Evolutionary conservation across 2,888 invertebrate genomes (phyloP).

Genomic region (Tenodera sinensis): DNA sequence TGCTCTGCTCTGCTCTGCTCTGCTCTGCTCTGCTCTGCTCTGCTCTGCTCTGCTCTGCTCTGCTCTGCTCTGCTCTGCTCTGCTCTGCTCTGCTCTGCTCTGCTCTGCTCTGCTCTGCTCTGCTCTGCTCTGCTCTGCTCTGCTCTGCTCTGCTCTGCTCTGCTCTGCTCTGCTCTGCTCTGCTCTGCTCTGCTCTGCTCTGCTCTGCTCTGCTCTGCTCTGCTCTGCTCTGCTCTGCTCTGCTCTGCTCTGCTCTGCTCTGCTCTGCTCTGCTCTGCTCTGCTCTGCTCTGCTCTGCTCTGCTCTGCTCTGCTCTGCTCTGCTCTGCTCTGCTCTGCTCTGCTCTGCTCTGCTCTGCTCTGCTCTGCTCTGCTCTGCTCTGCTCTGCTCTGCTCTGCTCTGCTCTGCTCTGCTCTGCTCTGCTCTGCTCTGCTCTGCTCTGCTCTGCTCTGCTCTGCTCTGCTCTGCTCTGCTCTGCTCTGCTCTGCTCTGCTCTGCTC

Average conservation of each 20-base stretch:
- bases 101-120: not conserved
- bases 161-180: constrained; percentile 23
- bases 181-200: constrained; percentile 21
- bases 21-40: constrained; percentile 21
- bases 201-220: constrained; percentile 20
- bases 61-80: constrained; percentile 19
- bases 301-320: constrained; percentile 10
- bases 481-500: constrained; percentile 23
- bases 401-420: constrained; percentile 23
- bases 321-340: constrained; percentile 18
- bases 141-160: constrained; percentile 22
- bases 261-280: constrained; percentile 14
- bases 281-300: constrained; percentile 18
- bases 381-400: constrained; percentile 12
- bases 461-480: constrained; percentile 21
- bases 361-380: constrained; percentile 10
- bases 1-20: constrained; percentile 23
- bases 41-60: constrained; percentile 6
- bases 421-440: constrained; percentile 22
- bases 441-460: constrained; percentile 20
- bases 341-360: constrained; percentile 2
- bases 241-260: constrained; percentile 20
- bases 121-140: constrained; percentile 8
- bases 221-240: constrained; percentile 24
- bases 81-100: constrained; percentile 9